phyloP scores from a whole-genome alignment of 2,888 invertebrate genomes.

The Abrostola triplasia region DNA sequence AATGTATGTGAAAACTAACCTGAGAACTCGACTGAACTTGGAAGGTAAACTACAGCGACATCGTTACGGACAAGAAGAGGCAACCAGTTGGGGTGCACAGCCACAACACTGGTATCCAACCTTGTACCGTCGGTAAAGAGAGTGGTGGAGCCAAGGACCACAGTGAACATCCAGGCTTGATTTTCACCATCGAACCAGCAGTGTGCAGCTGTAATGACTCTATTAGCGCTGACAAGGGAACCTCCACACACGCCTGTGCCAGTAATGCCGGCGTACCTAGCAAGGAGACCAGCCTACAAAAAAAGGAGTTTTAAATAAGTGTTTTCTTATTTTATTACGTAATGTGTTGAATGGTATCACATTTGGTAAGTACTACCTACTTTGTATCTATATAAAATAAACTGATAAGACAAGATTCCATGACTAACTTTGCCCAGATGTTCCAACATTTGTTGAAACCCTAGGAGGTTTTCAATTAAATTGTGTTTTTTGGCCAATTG shows the following conservation, averaged over 20 bases:
- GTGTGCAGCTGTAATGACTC: constrained; percentile 73
- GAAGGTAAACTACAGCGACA: constrained; percentile 66
- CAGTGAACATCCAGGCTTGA: constrained; percentile 65
- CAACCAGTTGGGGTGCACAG: constrained; percentile 64
- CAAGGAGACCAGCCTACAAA: constrained; percentile 48
- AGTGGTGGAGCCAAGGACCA: constrained; percentile 66
- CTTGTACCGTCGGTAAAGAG: constrained; percentile 69
- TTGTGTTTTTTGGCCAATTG: no score
- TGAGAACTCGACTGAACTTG: constrained; percentile 51
- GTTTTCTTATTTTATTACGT: no score
- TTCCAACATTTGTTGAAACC: no score
- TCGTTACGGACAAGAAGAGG: constrained; percentile 67
- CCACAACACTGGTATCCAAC: constrained; percentile 55
- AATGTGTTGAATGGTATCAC: no score
- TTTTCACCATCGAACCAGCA: constrained; percentile 74
- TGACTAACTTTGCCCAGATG: no score
- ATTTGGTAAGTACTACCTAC: no score
- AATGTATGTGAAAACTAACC: constrained; percentile 49
- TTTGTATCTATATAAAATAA: no score
- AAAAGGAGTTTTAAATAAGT: not conserved
- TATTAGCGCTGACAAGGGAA: constrained; percentile 59
- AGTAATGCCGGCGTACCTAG: constrained; percentile 4
- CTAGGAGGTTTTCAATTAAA: no score
- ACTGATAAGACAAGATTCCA: no score
- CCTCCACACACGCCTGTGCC: constrained; percentile 68